Evolutionary conservation across 2,113 vertebrate species (phyloP).

Genomic region (Notarius lentiginosus): DNA sequence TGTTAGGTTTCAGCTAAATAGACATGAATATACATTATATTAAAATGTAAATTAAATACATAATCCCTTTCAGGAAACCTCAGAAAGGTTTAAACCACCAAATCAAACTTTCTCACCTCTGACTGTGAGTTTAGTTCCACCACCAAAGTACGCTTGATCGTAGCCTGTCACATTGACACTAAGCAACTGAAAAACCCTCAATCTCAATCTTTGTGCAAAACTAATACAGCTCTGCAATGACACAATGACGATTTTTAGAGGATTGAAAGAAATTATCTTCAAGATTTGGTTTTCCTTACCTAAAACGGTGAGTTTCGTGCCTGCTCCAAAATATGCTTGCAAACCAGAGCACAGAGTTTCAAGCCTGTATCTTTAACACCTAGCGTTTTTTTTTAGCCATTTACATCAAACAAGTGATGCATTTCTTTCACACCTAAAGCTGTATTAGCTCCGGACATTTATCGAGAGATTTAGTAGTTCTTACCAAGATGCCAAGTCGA

Average conservation of each 20-base stretch:
- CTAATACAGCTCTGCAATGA: neutral
- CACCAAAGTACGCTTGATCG: constrained; percentile 55
- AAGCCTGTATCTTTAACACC: neutral
- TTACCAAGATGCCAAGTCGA: constrained; percentile 47
- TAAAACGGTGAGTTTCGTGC: constrained; percentile 60
- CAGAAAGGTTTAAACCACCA: neutral
- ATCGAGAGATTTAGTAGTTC: constrained; percentile 13
- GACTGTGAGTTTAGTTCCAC: constrained; percentile 57
- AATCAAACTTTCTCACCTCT: constrained; percentile 54
- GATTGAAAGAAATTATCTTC: neutral
- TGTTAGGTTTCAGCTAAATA: neutral
- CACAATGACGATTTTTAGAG: neutral
- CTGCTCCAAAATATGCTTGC: constrained; percentile 55
- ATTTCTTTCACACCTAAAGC: neutral
- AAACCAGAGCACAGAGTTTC: constrained; percentile 9
- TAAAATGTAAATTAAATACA: neutral
- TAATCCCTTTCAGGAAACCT: neutral
- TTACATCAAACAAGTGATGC: neutral
- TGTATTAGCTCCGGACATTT: neutral
- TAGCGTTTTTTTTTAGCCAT: neutral
- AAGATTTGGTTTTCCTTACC: constrained; percentile 49
- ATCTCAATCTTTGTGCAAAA: neutral
- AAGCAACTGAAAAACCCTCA: constrained; percentile 65
- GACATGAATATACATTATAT: neutral
- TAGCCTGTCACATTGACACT: constrained; percentile 50